Conservation (phyloP, 2,797 vertebrate species). For the Otolemur crassicaudatus region DNA sequence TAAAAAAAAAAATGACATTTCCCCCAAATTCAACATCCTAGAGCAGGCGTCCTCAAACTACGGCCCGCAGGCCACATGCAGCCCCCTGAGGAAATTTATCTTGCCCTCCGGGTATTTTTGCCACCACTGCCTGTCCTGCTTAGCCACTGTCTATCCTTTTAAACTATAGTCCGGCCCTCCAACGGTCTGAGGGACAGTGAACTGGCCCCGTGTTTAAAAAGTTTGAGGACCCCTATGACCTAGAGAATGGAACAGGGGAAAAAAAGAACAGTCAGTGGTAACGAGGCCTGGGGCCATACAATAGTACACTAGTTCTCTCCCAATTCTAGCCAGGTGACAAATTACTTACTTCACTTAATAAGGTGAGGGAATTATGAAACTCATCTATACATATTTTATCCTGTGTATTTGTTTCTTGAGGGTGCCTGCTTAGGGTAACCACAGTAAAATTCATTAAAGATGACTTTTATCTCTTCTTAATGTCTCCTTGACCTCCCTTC, state of each 20-base stretch:
- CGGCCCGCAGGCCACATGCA: no score
- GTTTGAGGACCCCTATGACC: no score
- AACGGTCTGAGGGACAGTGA: no score
- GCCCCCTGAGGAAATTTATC: no score
- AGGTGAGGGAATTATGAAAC: slow-evolving; percentile 54
- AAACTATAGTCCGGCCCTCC: no score
- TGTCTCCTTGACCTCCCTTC: slow-evolving; percentile 57
- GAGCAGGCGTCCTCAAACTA: no score
- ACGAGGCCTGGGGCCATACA: not conserved
- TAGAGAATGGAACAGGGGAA: not conserved
- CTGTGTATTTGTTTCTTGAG: slow-evolving; percentile 50
- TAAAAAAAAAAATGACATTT: not conserved
- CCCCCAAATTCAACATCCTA: not conserved
- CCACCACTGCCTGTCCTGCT: no score
- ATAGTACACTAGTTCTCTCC: not conserved
- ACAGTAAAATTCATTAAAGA: slow-evolving; percentile 57
- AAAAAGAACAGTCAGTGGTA: not conserved
- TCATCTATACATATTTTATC: slow-evolving; percentile 33
- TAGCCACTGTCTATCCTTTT: no score
- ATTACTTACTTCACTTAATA: slow-evolving; percentile 53
- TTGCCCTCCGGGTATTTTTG: no score
- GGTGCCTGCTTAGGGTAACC: slow-evolving; percentile 23
- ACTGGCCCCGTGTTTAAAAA: no score
- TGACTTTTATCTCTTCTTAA: slow-evolving; percentile 63
- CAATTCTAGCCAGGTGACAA: not conserved